Evolutionary conservation across 2,888 invertebrate genomes (phyloP).

Genomic region (Cecidostiba fungosa): DNA sequence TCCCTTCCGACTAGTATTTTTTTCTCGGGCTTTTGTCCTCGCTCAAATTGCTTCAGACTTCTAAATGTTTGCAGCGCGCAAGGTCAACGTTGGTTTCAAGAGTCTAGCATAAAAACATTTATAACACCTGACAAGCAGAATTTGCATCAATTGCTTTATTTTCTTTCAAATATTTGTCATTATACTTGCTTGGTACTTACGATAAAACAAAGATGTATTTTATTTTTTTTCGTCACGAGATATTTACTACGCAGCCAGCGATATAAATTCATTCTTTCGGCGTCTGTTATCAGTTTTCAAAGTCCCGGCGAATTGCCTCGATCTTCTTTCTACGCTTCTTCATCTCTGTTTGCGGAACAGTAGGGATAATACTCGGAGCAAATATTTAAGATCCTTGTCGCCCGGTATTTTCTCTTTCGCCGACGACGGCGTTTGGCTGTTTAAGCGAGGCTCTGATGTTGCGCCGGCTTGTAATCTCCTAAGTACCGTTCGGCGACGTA

Average conservation of each 20-base stretch:
- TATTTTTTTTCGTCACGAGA: not conserved
- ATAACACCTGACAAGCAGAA: not conserved
- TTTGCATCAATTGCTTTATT: not conserved
- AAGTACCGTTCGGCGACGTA: slow-evolving; percentile 17
- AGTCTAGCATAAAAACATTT: not conserved
- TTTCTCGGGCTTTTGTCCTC: not conserved
- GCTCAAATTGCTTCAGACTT: not conserved
- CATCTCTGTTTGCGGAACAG: slow-evolving; percentile 15
- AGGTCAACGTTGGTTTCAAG: not conserved
- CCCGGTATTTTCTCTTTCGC: slow-evolving; percentile 9
- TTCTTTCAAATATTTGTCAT: not conserved
- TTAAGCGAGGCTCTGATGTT: not conserved
- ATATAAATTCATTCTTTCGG: not conserved
- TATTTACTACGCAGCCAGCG: not conserved
- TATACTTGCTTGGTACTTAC: too few relatives aligned
- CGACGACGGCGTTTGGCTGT: not conserved
- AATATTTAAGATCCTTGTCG: slow-evolving; percentile 48
- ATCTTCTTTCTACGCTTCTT: not conserved
- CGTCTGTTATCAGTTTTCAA: slow-evolving; percentile 37
- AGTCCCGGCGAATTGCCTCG: slow-evolving; percentile 7
- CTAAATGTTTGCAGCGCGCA: not conserved
- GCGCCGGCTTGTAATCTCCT: slow-evolving; percentile 21
- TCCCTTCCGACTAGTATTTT: not conserved
- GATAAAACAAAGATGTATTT: too few relatives aligned
- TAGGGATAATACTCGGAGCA: slow-evolving; percentile 32